Evolutionary conservation across 2,888 invertebrate species (phyloP).

Genomic region (Pterostichus madidus): DNA sequence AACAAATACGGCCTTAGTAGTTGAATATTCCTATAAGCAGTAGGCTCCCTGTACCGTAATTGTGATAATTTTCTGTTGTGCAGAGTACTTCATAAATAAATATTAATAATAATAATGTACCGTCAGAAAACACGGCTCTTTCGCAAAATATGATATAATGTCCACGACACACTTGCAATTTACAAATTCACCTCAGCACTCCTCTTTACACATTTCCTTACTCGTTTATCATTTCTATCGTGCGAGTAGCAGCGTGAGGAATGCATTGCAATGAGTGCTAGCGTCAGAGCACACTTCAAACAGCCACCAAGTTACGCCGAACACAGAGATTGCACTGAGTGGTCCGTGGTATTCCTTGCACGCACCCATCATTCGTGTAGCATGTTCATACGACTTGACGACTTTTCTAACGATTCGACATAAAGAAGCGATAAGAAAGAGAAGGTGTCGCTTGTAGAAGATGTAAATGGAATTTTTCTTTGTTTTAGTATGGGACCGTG

Average conservation of each 20-base stretch:
- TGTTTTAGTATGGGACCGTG: background rate
- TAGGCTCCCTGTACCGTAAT: no score
- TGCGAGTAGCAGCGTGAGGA: constrained; percentile 14
- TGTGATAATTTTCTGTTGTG: no score
- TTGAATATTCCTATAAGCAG: no score
- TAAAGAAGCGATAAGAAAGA: background rate
- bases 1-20: no score
- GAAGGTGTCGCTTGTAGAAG: background rate
- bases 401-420: background rate
- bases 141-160: no score
- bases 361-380: constrained; percentile 5
- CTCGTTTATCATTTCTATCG: constrained; percentile 48
- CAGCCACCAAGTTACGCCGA: background rate
- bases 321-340: background rate
- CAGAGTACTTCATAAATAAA: no score
- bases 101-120: no score
- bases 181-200: constrained; percentile 28
- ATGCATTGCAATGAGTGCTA: constrained; percentile 32
- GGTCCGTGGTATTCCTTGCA: constrained; percentile 7
- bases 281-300: no score
- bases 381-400: background rate
- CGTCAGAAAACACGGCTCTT: no score
- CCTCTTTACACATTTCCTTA: constrained; percentile 5
- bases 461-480: constrained; percentile 33
- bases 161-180: constrained; percentile 2